Percentiles rank a stretch among this genome's conserved stretches.
These are phyloP conservation scores for Thomomys bottae DNA, from an alignment of 2,113 vertebrate genomes.

Conservation along the genomic window DNA sequence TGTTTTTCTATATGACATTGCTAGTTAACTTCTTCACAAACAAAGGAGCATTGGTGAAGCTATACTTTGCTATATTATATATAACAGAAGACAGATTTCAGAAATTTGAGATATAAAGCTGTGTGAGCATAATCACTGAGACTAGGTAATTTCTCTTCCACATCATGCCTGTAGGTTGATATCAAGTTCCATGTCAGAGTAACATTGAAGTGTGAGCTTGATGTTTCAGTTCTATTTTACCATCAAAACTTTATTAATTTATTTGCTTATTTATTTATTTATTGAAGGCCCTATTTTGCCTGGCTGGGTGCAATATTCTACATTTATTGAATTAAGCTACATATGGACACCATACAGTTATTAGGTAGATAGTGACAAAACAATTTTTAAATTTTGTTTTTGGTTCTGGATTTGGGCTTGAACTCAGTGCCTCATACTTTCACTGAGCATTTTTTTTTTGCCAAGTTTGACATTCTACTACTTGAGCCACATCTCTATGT, in stretches of 20 bases:
- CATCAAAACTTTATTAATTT: background rate
- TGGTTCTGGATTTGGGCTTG: too few species aligned
- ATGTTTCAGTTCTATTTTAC: background rate
- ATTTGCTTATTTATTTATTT: background rate
- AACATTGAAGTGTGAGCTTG: background rate
- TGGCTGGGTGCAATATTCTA: background rate
- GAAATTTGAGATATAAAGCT: background rate
- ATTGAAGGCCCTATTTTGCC: background rate
- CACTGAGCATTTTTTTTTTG: too few species aligned
- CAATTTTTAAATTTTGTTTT: background rate
- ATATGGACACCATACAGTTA: background rate
- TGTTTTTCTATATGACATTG: background rate
- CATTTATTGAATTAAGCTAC: background rate
- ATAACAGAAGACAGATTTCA: background rate
- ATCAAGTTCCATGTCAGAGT: background rate
- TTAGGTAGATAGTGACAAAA: constrained; percentile 16
- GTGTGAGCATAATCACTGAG: background rate
- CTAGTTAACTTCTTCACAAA: background rate
- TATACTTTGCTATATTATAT: background rate
- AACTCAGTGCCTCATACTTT: too few species aligned
- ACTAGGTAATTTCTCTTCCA: background rate
- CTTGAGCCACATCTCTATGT: too few species aligned
- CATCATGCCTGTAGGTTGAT: background rate
- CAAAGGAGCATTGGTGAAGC: background rate
- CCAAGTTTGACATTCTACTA: too few species aligned